These are phyloP conservation scores for Lophotriccus pileatus DNA, from an alignment of 2,797 vertebrate species.

Conservation along the genomic window DNA sequence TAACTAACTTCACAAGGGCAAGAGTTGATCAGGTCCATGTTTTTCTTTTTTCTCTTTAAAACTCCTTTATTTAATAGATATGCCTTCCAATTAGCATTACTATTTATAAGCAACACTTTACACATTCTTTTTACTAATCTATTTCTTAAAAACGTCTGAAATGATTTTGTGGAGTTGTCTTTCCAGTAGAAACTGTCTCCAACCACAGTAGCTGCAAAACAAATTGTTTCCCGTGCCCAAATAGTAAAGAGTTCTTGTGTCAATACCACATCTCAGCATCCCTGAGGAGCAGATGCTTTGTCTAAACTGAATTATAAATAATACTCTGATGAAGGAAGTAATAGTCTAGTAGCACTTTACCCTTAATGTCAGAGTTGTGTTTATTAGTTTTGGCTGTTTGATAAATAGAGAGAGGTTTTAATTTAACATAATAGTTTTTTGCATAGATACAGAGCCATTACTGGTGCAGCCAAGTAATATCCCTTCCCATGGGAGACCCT, in stretches of 20 bases:
- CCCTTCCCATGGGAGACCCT: not conserved
- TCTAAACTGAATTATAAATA: slow-evolving; percentile 34
- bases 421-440: not conserved
- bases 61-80: not conserved
- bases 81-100: not conserved
- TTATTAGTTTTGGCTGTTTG: slow-evolving; percentile 28
- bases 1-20: not conserved
- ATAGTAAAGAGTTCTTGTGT: not conserved
- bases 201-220: not conserved
- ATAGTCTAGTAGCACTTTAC: slow-evolving; percentile 18
- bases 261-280: not conserved
- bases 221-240: not conserved
- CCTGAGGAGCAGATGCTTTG: not conserved
- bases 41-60: not conserved
- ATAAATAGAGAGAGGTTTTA: slow-evolving; percentile 48
- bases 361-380: not conserved
- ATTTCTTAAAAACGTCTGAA: not conserved
- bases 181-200: not conserved
- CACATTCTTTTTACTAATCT: not conserved
- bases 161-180: not conserved
- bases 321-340: slow-evolving; percentile 11
- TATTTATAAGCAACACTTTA: not conserved
- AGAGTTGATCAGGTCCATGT: rapidly evolving
- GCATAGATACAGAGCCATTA: slow-evolving; percentile 11
- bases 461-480: not conserved